A percentile compares a stretch with the other conserved stretches of the same genome.
phyloP scores from a whole-genome alignment of 2,797 vertebrate species.

The Gallinago nigripennis region DNA sequence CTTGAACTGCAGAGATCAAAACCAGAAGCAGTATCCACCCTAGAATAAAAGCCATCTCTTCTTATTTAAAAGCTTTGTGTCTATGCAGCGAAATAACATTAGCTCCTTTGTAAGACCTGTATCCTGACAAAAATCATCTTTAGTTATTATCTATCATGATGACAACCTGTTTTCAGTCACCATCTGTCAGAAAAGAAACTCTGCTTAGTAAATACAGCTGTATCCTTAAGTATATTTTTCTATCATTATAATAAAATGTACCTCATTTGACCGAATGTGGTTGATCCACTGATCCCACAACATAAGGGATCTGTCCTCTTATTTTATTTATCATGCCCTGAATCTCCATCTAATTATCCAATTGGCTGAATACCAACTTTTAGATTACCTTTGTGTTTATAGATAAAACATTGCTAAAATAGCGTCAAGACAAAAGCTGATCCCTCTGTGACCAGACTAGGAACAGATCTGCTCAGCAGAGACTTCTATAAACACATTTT shows the following conservation, averaged over 20 bases:
- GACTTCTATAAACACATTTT: neutral
- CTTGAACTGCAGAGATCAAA: neutral
- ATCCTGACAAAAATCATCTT: neutral
- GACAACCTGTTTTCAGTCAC: neutral
- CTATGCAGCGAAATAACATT: neutral
- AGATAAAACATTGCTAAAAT: neutral
- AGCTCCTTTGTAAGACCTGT: neutral
- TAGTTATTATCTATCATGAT: neutral
- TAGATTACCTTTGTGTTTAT: neutral
- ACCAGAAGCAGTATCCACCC: neutral
- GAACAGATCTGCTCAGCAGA: neutral
- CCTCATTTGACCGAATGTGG: fast-evolving
- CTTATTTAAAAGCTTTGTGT: neutral
- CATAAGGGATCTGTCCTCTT: neutral
- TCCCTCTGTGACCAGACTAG: neutral
- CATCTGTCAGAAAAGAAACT: neutral
- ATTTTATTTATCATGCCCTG: neutral
- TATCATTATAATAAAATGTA: neutral
- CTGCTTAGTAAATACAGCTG: neutral
- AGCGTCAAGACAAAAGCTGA: neutral
- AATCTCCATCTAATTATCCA: neutral
- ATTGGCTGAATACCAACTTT: neutral
- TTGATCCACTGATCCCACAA: neutral
- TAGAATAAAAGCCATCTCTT: neutral
- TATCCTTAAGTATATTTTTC: neutral